Evolutionary conservation across 2,888 invertebrate species (phyloP).

Genomic region (Drosophila meridiana): DNA sequence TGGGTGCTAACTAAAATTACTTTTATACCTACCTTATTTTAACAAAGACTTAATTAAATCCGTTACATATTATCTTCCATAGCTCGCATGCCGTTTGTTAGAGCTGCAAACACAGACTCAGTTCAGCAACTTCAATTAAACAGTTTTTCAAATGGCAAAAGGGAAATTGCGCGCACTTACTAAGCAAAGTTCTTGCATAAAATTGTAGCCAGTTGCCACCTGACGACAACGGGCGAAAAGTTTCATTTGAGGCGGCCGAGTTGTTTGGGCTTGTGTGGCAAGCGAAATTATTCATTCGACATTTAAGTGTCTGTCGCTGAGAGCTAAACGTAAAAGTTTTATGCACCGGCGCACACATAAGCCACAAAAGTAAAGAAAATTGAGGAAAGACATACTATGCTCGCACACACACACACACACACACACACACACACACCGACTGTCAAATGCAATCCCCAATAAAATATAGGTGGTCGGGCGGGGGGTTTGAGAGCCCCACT

Average conservation of each 20-base stretch:
- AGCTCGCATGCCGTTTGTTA: neutral
- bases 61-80: neutral
- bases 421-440: slow-evolving; percentile 28
- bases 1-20: neutral
- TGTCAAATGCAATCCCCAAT: slow-evolving; percentile 51
- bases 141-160: slow-evolving; percentile 34
- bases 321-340: slow-evolving; percentile 73
- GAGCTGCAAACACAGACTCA: neutral
- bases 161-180: slow-evolving; percentile 49
- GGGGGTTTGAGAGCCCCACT: neutral
- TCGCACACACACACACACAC: slow-evolving; percentile 5
- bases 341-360: slow-evolving; percentile 55
- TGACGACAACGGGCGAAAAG: slow-evolving; percentile 57
- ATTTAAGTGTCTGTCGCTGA: slow-evolving; percentile 68
- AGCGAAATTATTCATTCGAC: slow-evolving; percentile 77
- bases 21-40: no score
- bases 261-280: slow-evolving; percentile 55
- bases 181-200: slow-evolving; percentile 54
- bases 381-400: slow-evolving; percentile 33
- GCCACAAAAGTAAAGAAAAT: slow-evolving; percentile 54
- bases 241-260: slow-evolving; percentile 38
- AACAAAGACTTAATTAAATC: neutral
- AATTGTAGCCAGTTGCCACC: slow-evolving; percentile 42
- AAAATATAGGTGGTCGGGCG: neutral
- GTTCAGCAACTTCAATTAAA: slow-evolving; percentile 49